Evolutionary conservation across 2,888 invertebrate genomes (phyloP).

Genomic region (Stenodera caucasica): DNA sequence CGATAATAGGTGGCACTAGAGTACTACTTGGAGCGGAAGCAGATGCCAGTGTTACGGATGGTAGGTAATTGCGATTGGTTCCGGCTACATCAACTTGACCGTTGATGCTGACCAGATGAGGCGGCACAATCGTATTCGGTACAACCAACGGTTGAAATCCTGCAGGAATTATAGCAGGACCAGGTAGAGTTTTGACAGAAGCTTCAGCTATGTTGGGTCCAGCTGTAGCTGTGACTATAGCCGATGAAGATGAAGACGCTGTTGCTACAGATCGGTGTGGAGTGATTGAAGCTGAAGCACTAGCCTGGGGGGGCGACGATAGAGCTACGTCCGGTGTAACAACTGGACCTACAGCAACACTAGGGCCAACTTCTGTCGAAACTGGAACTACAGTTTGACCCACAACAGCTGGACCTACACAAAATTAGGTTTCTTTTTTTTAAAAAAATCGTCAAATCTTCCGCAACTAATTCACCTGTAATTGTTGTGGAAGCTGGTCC

Average conservation of each 20-base stretch:
- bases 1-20: neutral
- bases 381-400: conserved; percentile 15
- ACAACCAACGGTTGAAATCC: neutral
- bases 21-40: neutral
- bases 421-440: conserved; percentile 7
- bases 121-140: neutral
- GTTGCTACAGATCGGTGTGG: conserved; percentile 8
- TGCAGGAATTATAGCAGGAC: conserved; percentile 1
- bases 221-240: conserved; percentile 23
- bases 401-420: conserved; percentile 29
- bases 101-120: neutral
- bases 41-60: neutral
- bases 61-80: neutral
- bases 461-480: conserved; percentile 37
- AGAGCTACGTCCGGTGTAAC: conserved; percentile 14
- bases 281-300: neutral
- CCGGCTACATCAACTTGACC: neutral
- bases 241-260: conserved; percentile 7
- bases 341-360: neutral
- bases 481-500: conserved; percentile 52
- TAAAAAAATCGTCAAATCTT: neutral
- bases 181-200: conserved; percentile 8
- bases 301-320: conserved; percentile 9
- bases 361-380: neutral
- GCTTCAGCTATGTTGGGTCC: conserved; percentile 18